Evolutionary conservation across 2,113 vertebrate species (phyloP).

Genomic region (Etia nguti): DNA sequence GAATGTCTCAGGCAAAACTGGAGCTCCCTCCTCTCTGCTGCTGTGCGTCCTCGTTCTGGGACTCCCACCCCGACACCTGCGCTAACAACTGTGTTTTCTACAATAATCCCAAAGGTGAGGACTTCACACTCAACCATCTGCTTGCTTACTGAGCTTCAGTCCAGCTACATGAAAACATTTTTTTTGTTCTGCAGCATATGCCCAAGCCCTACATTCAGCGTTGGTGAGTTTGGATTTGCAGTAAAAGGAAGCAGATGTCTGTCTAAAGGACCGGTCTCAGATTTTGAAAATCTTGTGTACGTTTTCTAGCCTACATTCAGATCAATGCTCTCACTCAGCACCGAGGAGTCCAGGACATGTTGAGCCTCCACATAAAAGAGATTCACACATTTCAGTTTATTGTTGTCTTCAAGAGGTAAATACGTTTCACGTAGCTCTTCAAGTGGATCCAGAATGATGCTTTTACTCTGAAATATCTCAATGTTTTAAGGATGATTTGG

Average conservation of each 20-base stretch:
- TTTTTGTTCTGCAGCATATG: constrained; percentile 77
- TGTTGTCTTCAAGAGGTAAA: neutral
- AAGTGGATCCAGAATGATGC: neutral
- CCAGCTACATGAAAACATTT: neutral
- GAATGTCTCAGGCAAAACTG: constrained; percentile 68
- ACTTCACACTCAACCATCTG: neutral
- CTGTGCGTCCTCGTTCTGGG: constrained; percentile 88
- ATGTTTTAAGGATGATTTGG: neutral
- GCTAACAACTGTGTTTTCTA: constrained; percentile 95
- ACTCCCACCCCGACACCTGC: constrained; percentile 88
- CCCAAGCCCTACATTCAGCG: constrained; percentile 76
- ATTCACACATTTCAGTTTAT: neutral
- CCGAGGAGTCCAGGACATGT: neutral
- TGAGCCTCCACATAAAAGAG: neutral
- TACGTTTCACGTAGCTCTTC: neutral
- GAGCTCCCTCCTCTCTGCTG: constrained; percentile 84
- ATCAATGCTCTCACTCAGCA: neutral
- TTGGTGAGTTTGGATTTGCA: constrained; percentile 71
- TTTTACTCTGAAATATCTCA: neutral
- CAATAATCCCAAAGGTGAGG: constrained; percentile 81
- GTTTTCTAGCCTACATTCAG: neutral
- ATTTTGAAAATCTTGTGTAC: neutral
- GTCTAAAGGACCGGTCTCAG: neutral
- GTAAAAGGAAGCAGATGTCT: constrained; percentile 1
- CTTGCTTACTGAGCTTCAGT: neutral